Conservation (phyloP, 2,797 vertebrate genomes). For the Eospalax fontanierii region DNA sequence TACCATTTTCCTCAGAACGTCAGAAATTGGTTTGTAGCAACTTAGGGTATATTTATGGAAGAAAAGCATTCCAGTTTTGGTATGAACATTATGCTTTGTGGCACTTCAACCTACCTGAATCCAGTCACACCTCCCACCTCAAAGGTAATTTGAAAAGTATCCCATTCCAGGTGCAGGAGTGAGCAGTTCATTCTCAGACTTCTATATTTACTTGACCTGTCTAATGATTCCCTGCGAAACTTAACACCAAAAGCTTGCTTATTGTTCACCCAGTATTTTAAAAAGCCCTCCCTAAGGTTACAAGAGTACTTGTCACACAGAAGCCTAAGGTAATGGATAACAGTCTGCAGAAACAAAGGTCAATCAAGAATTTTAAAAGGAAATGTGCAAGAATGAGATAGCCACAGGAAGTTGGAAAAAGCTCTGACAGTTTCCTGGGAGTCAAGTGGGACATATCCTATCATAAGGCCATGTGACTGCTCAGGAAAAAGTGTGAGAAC, state of each 20-base stretch:
- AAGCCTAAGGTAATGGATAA: not conserved
- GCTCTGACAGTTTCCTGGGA: not conserved
- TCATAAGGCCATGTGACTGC: not conserved
- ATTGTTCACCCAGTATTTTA: not conserved
- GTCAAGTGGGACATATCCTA: not conserved
- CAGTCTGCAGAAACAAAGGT: not conserved
- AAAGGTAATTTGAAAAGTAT: constrained; percentile 28
- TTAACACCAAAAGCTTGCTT: not conserved
- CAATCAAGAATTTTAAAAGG: constrained; percentile 13
- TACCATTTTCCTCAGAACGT: constrained; percentile 8
- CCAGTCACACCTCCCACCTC: not conserved
- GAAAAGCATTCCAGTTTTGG: not conserved
- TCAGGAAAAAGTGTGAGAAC: constrained; percentile 1
- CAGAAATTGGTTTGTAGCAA: constrained; percentile 17
- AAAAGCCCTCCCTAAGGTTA: not conserved
- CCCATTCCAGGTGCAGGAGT: not conserved
- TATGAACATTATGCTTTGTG: not conserved
- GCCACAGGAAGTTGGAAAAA: not conserved
- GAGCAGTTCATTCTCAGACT: not conserved
- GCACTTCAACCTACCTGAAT: not conserved
- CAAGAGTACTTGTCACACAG: not conserved
- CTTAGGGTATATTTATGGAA: not conserved
- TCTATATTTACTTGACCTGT: constrained; percentile 39
- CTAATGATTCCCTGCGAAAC: constrained; percentile 9
- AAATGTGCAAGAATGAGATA: not conserved